These are phyloP conservation scores for Pandemis cinnamomeana DNA, from an alignment of 2,888 invertebrate species.

Conservation along the genomic window DNA sequence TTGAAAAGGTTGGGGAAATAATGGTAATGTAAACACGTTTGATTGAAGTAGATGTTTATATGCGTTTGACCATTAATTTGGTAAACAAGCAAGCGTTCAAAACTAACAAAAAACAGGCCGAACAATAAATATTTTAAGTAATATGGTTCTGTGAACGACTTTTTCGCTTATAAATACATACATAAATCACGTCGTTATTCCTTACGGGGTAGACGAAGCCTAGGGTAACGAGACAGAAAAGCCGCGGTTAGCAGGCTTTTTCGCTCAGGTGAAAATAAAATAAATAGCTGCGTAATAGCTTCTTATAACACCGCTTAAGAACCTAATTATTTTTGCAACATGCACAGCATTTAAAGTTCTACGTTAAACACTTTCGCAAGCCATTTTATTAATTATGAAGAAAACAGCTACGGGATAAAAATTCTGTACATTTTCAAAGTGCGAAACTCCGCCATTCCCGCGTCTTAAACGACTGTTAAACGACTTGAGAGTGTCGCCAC, in stretches of 20 bases:
- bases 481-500: conserved; percentile 43
- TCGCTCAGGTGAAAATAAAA: not conserved
- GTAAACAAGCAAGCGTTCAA: too few relatives aligned
- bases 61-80: too few relatives aligned
- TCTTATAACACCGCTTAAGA: not conserved
- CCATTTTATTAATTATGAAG: conserved; percentile 44
- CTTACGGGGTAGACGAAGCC: too few relatives aligned
- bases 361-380: conserved; percentile 45
- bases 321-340: not conserved
- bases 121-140: too few relatives aligned
- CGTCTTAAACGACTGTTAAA: conserved; percentile 41
- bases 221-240: too few relatives aligned
- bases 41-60: not conserved
- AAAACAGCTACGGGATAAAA: conserved; percentile 55
- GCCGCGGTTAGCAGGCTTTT: too few relatives aligned
- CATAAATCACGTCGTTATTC: too few relatives aligned
- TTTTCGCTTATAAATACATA: too few relatives aligned
- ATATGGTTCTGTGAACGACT: too few relatives aligned
- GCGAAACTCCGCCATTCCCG: conserved; percentile 31
- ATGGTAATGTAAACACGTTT: not conserved
- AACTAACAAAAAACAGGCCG: too few relatives aligned
- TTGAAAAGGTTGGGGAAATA: conserved; percentile 1
- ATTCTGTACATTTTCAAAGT: conserved; percentile 35
- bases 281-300: not conserved
- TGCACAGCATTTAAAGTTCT: conserved; percentile 43